phyloP scores from a whole-genome alignment of 2,888 invertebrate genomes.

The Zaprionus obscuricornis region DNA sequence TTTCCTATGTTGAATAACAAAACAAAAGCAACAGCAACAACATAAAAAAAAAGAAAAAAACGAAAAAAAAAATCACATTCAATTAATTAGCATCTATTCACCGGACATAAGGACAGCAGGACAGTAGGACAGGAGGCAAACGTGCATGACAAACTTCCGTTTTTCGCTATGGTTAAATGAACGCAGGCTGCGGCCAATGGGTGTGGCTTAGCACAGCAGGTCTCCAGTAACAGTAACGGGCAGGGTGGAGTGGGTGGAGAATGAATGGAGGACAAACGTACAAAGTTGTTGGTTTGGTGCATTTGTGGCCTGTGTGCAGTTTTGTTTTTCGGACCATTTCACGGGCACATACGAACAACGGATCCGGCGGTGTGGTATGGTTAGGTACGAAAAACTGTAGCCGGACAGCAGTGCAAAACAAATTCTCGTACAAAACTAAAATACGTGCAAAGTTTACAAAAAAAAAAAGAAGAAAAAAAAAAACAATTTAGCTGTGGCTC shows the following conservation, averaged over 20 bases:
- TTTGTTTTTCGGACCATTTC: slow-evolving; percentile 70
- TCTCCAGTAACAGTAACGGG: too few relatives aligned
- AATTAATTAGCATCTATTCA: slow-evolving; percentile 70
- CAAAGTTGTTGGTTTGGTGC: slow-evolving; percentile 37
- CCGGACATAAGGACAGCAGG: slow-evolving; percentile 38
- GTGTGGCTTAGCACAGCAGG: slow-evolving; percentile 26
- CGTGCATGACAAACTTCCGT: slow-evolving; percentile 68
- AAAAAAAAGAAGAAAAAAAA: too few relatives aligned
- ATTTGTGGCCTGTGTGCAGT: slow-evolving; percentile 55
- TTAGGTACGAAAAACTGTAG: slow-evolving; percentile 11
- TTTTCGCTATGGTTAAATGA: slow-evolving; percentile 59
- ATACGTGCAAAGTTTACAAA: slow-evolving; percentile 73
- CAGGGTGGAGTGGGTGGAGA: too few relatives aligned
- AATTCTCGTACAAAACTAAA: slow-evolving; percentile 60
- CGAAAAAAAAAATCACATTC: too few relatives aligned
- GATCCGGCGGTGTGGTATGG: background rate
- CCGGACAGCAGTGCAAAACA: slow-evolving; percentile 42
- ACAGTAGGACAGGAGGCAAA: slow-evolving; percentile 38
- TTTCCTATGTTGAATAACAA: too few relatives aligned
- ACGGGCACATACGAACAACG: slow-evolving; percentile 37
- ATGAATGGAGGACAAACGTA: too few relatives aligned
- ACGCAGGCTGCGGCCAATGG: slow-evolving; percentile 48
- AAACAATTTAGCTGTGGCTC: slow-evolving; percentile 61
- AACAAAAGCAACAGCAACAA: too few relatives aligned
- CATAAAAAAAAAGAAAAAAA: too few relatives aligned